Percentiles rank a stretch among this genome's conserved stretches.
phyloP scores from a whole-genome alignment of 2,797 vertebrate genomes.

The Argentina silus region DNA sequence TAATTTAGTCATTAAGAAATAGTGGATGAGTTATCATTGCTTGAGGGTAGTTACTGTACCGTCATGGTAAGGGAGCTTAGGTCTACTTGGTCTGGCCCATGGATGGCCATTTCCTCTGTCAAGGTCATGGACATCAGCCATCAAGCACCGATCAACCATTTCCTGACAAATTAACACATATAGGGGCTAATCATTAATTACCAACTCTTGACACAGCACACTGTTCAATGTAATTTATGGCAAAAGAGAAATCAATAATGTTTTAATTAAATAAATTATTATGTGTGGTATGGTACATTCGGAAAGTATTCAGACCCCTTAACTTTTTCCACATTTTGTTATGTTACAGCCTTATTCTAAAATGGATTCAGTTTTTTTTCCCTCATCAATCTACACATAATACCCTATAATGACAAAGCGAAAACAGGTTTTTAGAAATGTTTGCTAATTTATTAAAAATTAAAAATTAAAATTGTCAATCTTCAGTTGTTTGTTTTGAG shows the following conservation, averaged over 20 bases:
- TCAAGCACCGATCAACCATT: conserved; percentile 65
- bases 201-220: conserved; percentile 49
- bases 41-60: background rate
- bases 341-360: no score
- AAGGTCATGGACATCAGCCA: conserved; percentile 68
- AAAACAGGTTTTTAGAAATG: no score
- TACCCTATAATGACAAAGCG: no score
- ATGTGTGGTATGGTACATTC: conserved; percentile 21
- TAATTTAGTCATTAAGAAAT: conserved; percentile 58
- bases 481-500: no score
- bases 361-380: no score
- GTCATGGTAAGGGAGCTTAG: background rate
- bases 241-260: conserved; percentile 68
- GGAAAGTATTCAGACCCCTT: no score
- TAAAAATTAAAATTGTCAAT: no score
- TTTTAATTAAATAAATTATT: conserved; percentile 64
- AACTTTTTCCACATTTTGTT: no score
- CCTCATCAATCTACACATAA: no score
- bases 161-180: conserved; percentile 63
- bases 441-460: no score
- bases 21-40: conserved; percentile 42
- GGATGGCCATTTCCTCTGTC: conserved; percentile 51
- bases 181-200: conserved; percentile 68
- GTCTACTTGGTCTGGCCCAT: conserved; percentile 56
- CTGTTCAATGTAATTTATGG: conserved; percentile 65